Base-by-base conservation (phyloP, 2,113 vertebrate species). In the Larimichthys polyactis region DNA sequence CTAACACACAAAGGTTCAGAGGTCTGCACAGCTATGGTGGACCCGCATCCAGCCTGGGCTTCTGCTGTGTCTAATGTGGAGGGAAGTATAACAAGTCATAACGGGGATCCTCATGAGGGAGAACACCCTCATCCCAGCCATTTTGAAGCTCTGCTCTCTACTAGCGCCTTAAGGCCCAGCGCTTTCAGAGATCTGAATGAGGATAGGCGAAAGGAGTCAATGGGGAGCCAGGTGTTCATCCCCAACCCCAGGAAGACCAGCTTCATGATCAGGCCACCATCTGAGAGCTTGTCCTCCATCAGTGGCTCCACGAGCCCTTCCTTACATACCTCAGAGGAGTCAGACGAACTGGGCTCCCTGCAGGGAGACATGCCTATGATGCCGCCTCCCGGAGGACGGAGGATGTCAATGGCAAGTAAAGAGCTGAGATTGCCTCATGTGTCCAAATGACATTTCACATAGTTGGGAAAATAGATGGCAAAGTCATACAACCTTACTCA, bases 351-450 rank as follows among this genome's bases (percentile, higher is more conserved):
- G 52, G 92, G 93, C 2, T 92, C 91, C 1, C 90, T 95, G 74
- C 94, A 79, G 59, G 84, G 92, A 60, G 96, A 96, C 75, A 93
- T 92, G 84, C 87, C 94, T n/a, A 92, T 95, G 88, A 94, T 94
- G 85, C 94, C 94, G 3, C 96, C 95, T 19, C 64, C 94, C 0
- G 93, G 90, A 73, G 96, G 95, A 40, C 95, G 95, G 24, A 96
- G 96, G 85, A 94, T 96, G 92, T 97, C 97, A 57, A 97, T 98
- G 96, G 97, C 94, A 96, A 96, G 96, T 96, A 95, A 36, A 79
- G 85, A 90, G 73, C 71, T 78, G 87, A 73, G 36, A 46, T 16
- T 29, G 8, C 48, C 7, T 29, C n/a, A 16, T 24, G 15, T 60
- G 14, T 17, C 19, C 3, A 0, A 52, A 64, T 70, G 19, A 22